Conservation (phyloP, 2,113 vertebrate genomes). For the Oostethus manadensis region DNA sequence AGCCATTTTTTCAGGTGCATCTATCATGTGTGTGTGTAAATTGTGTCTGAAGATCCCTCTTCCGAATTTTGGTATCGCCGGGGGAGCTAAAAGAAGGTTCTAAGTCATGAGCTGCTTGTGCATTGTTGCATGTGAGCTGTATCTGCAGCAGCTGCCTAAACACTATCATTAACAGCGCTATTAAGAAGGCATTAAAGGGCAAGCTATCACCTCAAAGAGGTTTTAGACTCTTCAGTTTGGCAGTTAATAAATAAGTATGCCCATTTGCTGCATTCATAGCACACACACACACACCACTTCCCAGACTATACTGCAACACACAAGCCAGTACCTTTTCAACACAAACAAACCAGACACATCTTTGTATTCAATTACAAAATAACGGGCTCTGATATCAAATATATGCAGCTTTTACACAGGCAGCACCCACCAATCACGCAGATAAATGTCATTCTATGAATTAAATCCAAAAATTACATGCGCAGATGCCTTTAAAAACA, state of each 20-base stretch:
- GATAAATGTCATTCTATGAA: background rate
- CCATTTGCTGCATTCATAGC: background rate
- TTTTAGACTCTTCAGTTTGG: background rate
- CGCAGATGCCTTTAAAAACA: background rate
- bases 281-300: background rate
- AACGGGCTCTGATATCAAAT: no score
- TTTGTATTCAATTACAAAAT: no score
- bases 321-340: background rate
- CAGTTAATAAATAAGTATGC: background rate
- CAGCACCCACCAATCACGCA: background rate
- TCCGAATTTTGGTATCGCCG: no score
- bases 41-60: no score
- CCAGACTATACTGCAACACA: background rate
- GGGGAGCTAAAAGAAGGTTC: no score
- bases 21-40: no score
- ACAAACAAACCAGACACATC: no score
- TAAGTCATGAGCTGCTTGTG: background rate
- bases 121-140: background rate
- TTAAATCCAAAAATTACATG: background rate
- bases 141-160: slow-evolving; percentile 25
- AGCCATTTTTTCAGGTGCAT: no score
- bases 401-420: no score
- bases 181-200: background rate
- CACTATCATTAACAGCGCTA: slow-evolving; percentile 30
- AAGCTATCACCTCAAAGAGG: no score